phyloP scores from a whole-genome alignment of 2,888 invertebrate species.

The Drosophila histrio region DNA sequence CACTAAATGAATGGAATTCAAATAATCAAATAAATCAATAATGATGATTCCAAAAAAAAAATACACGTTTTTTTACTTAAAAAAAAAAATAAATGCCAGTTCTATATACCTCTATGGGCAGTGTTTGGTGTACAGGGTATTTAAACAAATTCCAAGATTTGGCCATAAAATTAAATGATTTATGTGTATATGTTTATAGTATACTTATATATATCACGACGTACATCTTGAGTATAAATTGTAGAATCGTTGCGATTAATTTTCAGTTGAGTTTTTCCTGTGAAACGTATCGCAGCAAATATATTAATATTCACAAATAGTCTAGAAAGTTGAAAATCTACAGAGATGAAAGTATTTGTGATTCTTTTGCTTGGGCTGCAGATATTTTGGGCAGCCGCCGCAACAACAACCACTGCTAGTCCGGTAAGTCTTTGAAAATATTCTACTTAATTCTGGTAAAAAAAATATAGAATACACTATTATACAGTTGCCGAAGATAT shows the following conservation, averaged over 20 bases:
- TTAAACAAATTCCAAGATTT: slow-evolving; percentile 9
- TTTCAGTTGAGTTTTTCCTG: slow-evolving; percentile 17
- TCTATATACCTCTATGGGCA: not conserved
- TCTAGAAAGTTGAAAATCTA: not conserved
- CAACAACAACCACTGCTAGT: not conserved
- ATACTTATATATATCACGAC: not conserved
- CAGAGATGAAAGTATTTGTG: slow-evolving; percentile 19
- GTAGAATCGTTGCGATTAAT: not conserved
- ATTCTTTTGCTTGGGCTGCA: slow-evolving; percentile 18
- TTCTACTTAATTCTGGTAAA: not conserved
- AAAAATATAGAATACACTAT: not conserved
- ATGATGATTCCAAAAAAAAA: slow-evolving; percentile 60
- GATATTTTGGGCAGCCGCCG: not conserved
- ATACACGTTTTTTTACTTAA: not conserved
- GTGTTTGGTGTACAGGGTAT: not conserved
- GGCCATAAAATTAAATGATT: slow-evolving; percentile 2
- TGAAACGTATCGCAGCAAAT: not conserved
- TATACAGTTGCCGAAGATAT: not conserved
- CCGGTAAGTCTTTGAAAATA: slow-evolving; percentile 14
- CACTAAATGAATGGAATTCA: slow-evolving; percentile 71
- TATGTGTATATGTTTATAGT: not conserved
- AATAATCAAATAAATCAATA: slow-evolving; percentile 69
- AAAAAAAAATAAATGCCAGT: not conserved
- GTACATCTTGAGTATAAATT: slow-evolving; percentile 16
- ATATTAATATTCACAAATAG: not conserved